Base-by-base conservation (phyloP, 1,140 invertebrate species). In the Cataglyphis hispanica region DNA sequence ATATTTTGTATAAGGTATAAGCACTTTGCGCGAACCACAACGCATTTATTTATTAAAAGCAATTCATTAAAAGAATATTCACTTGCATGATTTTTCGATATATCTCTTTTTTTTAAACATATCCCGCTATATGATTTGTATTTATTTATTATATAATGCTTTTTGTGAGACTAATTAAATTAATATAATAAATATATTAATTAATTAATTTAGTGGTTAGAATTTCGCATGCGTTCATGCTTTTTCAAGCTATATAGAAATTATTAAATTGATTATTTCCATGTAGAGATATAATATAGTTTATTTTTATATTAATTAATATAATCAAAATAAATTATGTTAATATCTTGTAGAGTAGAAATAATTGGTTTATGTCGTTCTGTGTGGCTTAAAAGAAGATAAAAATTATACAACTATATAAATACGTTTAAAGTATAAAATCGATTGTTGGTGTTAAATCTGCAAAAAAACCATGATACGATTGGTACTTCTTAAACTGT, bases 41-140 rank as follows among this genome's bases (percentile, higher is more conserved):
- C 50, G 19, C n/a, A 58, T 58, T 60, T 25, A n/a, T 37, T 60
- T 37, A 37, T n/a, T n/a, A n/a, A n/a, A n/a, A n/a, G n/a, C 43
- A 25, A 77, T 63, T 63, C 5, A 46, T 43, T n/a, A 63, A 76
- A 64, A 64, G 10, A 43, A 31, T 43, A n/a, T 25, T 78, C 37
- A 13, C 6, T 61, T 16, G 13, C 13, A 7, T 63, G 19, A 64
- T 19, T 64, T 46, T 77, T 34, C n/a, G 10, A 6, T 27, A 60
- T 19, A 19, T 25, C 58, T 40, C 34, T 34, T 7, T 25, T 19
- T 25, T 13, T 50, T 31, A n/a, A 19, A 19, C 34, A 22, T 16
- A 34, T 27, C 19, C 16, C 2, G 11, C 34, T 67, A 56, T 58
- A 37, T 58, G 6, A 37, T 58, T 58, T 11, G 6, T 25, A 25